Evolutionary conservation across 2,113 vertebrate species (phyloP).

Genomic region (Athene cunicularia): DNA sequence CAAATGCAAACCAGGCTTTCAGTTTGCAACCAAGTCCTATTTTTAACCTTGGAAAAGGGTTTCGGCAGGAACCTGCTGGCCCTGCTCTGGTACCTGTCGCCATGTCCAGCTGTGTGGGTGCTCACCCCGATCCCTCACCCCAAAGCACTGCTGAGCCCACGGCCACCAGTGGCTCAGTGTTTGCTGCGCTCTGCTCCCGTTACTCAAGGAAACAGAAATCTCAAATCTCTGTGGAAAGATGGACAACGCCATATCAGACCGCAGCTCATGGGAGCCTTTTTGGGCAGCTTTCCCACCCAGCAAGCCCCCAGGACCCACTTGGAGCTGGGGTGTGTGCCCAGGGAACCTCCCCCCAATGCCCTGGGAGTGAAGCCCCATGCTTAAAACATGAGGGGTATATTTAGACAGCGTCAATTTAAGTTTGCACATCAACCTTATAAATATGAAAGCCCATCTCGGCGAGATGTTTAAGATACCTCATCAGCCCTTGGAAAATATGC

Average conservation of each 20-base stretch:
- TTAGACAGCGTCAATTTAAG: constrained; percentile 19
- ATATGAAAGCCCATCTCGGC: constrained; percentile 52
- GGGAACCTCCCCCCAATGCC: background rate
- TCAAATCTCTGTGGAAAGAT: background rate
- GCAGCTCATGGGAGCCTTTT: background rate
- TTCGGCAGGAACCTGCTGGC: background rate
- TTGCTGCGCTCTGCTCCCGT: fast-evolving
- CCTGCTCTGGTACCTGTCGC: background rate
- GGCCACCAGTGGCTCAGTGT: background rate
- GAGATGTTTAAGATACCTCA: constrained; percentile 57
- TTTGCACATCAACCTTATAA: constrained; percentile 60
- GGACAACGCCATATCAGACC: background rate
- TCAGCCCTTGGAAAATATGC: constrained; percentile 63
- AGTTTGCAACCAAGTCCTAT: constrained; percentile 8
- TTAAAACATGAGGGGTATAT: constrained; percentile 58
- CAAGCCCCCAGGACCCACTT: fast-evolving
- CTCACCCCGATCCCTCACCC: background rate
- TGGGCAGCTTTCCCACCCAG: fast-evolving
- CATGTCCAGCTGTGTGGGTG: fast-evolving
- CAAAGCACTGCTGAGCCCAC: background rate
- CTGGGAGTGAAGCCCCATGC: background rate
- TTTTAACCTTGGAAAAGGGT: constrained; percentile 33
- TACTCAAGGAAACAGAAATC: background rate
- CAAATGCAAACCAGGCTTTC: constrained; percentile 15
- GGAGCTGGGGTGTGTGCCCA: fast-evolving